phyloP scores from a whole-genome alignment of 2,888 invertebrate genomes.

The Orgyia antiqua region DNA sequence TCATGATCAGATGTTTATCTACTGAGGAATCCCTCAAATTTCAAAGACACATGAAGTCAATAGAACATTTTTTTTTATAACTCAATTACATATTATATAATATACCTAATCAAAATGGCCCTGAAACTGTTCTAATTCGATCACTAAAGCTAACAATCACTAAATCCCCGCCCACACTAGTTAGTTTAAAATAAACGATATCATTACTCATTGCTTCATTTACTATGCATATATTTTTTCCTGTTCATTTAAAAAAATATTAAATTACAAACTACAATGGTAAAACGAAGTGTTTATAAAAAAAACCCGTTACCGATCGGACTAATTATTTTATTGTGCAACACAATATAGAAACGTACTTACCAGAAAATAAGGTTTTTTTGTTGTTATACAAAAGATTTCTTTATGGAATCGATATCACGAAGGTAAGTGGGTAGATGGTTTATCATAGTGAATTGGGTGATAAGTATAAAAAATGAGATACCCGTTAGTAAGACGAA shows the following conservation, averaged over 20 bases:
- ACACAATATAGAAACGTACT: conserved; percentile 65
- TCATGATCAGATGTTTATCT: too few relatives aligned
- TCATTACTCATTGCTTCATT: conserved; percentile 38
- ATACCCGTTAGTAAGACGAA: conserved; percentile 10
- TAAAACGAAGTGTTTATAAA: conserved; percentile 48
- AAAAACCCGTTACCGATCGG: conserved; percentile 65
- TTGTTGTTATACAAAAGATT: conserved; percentile 59
- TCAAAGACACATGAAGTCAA: too few relatives aligned
- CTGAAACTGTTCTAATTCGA: neutral
- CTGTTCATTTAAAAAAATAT: conserved; percentile 61
- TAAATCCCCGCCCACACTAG: neutral
- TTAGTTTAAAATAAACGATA: conserved; percentile 15
- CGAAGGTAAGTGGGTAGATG: conserved; percentile 52
- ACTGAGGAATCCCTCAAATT: too few relatives aligned
- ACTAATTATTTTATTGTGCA: conserved; percentile 73
- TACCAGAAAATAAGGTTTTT: conserved; percentile 63
- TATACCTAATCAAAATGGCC: conserved; percentile 1
- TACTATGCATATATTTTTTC: conserved; percentile 49
- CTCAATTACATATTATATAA: too few relatives aligned
- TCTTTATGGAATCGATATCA: conserved; percentile 63
- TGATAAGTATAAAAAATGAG: conserved; percentile 14
- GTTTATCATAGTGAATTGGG: conserved; percentile 26
- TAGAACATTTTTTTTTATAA: too few relatives aligned
- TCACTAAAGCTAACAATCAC: neutral
- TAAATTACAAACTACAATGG: conserved; percentile 69